These are phyloP conservation scores for Apodemia duryi DNA, from an alignment of 2,888 invertebrate species.

Conservation along the genomic window DNA sequence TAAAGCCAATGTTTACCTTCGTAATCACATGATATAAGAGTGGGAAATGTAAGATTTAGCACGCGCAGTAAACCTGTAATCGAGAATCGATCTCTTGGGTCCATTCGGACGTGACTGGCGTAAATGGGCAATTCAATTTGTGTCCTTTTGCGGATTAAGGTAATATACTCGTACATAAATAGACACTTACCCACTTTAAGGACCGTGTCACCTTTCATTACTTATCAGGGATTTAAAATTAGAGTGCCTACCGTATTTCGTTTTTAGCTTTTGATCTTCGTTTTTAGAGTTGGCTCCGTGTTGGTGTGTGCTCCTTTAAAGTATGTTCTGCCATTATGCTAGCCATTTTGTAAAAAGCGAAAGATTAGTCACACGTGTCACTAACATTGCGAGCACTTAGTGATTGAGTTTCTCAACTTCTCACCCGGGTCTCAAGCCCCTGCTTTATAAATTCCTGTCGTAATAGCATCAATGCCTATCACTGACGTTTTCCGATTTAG, in stretches of 20 bases:
- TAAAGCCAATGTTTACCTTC: slow-evolving; percentile 17
- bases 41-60: slow-evolving; percentile 38
- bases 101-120: slow-evolving; percentile 45
- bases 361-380: no score
- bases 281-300: no score
- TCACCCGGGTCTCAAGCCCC: no score
- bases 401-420: no score
- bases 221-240: not conserved
- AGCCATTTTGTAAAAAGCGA: no score
- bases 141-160: slow-evolving; percentile 28
- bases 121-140: slow-evolving; percentile 35
- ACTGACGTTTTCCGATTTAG: no score
- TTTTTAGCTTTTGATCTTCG: no score
- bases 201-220: not conserved
- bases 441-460: no score
- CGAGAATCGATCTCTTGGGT: slow-evolving; percentile 41
- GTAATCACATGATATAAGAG: slow-evolving; percentile 40
- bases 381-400: no score
- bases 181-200: slow-evolving; percentile 26
- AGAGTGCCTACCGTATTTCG: not conserved
- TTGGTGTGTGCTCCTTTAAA: no score
- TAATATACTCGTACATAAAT: slow-evolving; percentile 21
- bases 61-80: slow-evolving; percentile 41
- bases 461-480: no score
- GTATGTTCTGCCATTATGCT: no score